phyloP scores from a whole-genome alignment of 2,888 invertebrate genomes.

The Chironomus tentans region DNA sequence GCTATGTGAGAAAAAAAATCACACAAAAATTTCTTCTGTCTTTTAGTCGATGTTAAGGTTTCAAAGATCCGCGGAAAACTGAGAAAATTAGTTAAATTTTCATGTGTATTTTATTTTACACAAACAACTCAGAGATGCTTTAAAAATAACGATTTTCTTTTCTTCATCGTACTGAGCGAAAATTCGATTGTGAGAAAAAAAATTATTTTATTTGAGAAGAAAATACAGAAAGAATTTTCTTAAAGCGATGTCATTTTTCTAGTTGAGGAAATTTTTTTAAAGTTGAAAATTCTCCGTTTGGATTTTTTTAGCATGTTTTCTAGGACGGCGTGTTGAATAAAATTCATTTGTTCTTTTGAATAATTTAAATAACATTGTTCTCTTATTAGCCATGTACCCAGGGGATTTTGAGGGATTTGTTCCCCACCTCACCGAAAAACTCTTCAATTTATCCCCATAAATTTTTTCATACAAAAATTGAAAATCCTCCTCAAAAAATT shows the following conservation, averaged over 20 bases:
- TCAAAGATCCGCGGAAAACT: slow-evolving; percentile 26
- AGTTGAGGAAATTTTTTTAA: too few species aligned
- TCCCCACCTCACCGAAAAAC: too few species aligned
- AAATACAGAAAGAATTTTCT: background rate
- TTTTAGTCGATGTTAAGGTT: background rate
- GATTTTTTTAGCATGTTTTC: background rate
- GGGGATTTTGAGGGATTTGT: too few species aligned
- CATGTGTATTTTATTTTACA: background rate
- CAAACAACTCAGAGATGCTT: background rate
- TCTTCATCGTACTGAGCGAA: background rate
- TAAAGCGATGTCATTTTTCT: too few species aligned
- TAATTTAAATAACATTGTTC: too few species aligned
- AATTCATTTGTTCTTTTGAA: too few species aligned
- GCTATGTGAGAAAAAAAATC: background rate
- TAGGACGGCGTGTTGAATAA: too few species aligned
- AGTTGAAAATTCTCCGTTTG: background rate
- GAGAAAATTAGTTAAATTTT: slow-evolving; percentile 9
- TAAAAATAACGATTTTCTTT: background rate
- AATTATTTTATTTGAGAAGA: background rate
- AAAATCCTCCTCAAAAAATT: too few species aligned
- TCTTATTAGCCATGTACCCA: too few species aligned
- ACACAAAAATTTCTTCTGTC: background rate
- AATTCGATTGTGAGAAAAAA: background rate
- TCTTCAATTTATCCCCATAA: too few species aligned
- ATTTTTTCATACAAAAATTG: too few species aligned